Evolutionary conservation across 1,140 invertebrate species (phyloP).

Genomic region (Nebria ingens): DNA sequence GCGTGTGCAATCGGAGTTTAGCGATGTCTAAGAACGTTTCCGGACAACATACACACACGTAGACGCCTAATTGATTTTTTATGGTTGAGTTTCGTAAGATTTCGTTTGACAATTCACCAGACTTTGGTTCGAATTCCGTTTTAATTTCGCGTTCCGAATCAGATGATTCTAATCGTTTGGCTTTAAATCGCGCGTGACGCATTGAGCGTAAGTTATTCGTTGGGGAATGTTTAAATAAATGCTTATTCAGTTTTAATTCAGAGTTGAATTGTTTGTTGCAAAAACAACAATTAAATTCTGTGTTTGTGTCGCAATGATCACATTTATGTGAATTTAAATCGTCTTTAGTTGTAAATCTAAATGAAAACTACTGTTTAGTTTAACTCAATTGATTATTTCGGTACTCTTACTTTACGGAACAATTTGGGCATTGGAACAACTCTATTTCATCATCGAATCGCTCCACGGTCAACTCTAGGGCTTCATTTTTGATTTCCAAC

Average conservation of each 20-base stretch:
- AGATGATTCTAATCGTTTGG: too few species aligned
- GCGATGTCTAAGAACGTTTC: neutral
- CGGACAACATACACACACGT: neutral
- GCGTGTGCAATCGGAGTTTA: neutral
- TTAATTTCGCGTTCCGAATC: neutral
- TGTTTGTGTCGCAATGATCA: neutral
- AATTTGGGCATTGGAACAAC: neutral
- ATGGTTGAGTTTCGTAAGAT: neutral
- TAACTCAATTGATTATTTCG: neutral
- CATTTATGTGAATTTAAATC: neutral
- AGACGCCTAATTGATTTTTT: neutral
- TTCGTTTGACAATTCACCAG: neutral
- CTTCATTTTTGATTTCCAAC: neutral
- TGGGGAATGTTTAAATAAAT: neutral
- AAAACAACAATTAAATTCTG: neutral
- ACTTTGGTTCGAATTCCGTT: neutral
- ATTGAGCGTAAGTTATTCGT: neutral
- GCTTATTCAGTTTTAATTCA: neutral
- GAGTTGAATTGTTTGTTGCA: neutral
- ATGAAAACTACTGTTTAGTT: neutral
- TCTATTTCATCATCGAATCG: too few species aligned
- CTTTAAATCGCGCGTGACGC: too few species aligned
- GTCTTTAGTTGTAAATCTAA: neutral
- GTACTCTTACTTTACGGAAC: neutral
- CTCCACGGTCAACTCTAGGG: neutral